Base-by-base conservation (phyloP, 2,113 vertebrate genomes). In the Formicarius rufipectus region DNA sequence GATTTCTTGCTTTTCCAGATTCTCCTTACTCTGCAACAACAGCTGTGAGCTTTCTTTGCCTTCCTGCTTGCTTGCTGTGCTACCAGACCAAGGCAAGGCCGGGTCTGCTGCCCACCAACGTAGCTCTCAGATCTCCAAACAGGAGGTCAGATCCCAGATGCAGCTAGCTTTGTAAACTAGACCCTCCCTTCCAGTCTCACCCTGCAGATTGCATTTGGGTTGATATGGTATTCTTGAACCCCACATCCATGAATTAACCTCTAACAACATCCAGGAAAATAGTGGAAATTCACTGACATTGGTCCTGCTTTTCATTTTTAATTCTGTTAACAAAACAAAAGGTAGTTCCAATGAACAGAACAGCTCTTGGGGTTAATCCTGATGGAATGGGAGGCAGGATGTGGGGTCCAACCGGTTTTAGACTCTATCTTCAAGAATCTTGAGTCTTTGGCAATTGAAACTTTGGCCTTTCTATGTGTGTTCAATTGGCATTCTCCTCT, bases 1-100 rank as follows among this genome's bases (percentile, higher is more conserved):
- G 58, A 20, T 71, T 87, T 90, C 92, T 95, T 4, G 86, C 76
- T 92, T 93, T 92, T 93, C 82, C 75, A 92, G 88, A 93, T 93
- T 96, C 83, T 88, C 93, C 59, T 7, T 37, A 28, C 62, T 60
- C 40, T 86, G 20, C 58, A 72, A 69, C 45, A 33, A 15, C 58
- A 93, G 67, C 85, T 93, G 71, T 80, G 78, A 64, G 67, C 59
- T 94, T 72, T 94, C 90, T 73, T 37, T 85, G 71, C 53, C 71
- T 82, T 85, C 17, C 58, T 64, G 47, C 33, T 85, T 14, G 24
- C 52, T 76, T 28, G 17, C 67, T 50, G 64, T 47, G 75, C 63
- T 87, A 6, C 62, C 55, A 73, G 69, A 15, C 3, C 75, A 23
- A 35, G 40, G 60, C 10, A 35, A 20, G 47, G 28, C 2, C 17